Conservation (phyloP, 2,797 vertebrate genomes). For the Acanthurus lineatus region DNA sequence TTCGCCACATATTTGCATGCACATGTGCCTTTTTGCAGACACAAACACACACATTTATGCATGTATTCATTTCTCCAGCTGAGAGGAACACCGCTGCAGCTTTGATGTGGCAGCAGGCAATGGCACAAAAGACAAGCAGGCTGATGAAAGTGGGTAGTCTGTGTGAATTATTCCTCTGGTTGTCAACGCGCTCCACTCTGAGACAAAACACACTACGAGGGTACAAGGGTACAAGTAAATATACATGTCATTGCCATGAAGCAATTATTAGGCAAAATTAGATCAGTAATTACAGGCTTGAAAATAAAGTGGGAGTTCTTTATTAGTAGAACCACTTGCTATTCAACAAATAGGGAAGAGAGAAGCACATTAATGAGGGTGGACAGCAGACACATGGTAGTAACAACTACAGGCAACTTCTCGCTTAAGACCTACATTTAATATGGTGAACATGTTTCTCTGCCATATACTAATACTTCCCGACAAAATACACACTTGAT, state of each 20-base stretch:
- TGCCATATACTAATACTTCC: constrained; percentile 1
- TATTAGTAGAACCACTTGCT: constrained; percentile 91
- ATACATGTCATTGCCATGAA: constrained; percentile 99
- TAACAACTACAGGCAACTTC: constrained; percentile 63
- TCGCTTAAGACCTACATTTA: constrained; percentile 46
- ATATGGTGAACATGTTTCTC: constrained; percentile 24
- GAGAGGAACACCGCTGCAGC: constrained; percentile 81
- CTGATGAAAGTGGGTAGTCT: constrained; percentile 92
- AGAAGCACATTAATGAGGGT: constrained; percentile 72
- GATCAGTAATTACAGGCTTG: constrained; percentile 99
- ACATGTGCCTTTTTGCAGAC: constrained; percentile 59
- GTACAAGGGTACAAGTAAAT: constrained; percentile 93
- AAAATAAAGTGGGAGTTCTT: constrained; percentile 97
- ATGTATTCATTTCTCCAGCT: constrained; percentile 91
- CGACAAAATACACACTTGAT: neutral
- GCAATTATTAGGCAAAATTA: constrained; percentile 99
- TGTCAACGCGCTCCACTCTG: constrained; percentile 90
- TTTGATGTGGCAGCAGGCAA: constrained; percentile 90
- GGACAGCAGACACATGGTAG: constrained; percentile 69
- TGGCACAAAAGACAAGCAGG: constrained; percentile 83
- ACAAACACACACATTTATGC: constrained; percentile 82
- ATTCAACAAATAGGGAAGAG: constrained; percentile 75
- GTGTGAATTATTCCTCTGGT: constrained; percentile 85
- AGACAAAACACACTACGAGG: constrained; percentile 78
- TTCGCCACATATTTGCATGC: constrained; percentile 63